Evolutionary conservation across 2,888 invertebrate species (phyloP), one percentile per base, ranked within the genome.

Genomic region (Pimpla rufipes): DNA sequence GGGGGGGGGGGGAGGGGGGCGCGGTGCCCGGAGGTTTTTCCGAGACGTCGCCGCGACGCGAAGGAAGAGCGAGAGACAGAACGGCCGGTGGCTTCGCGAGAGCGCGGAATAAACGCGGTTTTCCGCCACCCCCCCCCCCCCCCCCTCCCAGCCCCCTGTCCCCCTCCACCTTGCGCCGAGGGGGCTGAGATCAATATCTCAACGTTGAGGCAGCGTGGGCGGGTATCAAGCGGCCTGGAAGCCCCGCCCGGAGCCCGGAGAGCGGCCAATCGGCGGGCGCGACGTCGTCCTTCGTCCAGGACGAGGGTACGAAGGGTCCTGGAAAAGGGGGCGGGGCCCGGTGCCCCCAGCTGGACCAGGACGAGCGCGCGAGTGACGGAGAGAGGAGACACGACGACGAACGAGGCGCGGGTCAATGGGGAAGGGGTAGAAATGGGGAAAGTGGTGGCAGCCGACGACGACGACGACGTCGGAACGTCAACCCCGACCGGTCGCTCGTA

Each of bases 111-210:
- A 37, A 59, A 52, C 75, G 67, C 62, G 80, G 80, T 85, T 84
- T 78, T 82, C 50, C 76, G 62, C 79, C 70, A 57, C 67, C 29
- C 50, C 73, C 59, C 79, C 68, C 78, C 76, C 80, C 74, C 64
- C 29, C 29, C 29, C 29, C 29, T 3, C 29, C 29, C 29, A 29
- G 2, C 29, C 2, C 29, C 2, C 29, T 29, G 29, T 3, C 29
- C 29, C 29, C 29, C 29, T 29, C 29, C 29, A 29, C 29, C 29
- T 50, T 75, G 77, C 81, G 18, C 40, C 64, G 62, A 23, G 84
- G 79, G 79, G 81, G 83, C 88, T 85, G 88, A 91, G 93, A 93
- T 92, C 93, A 93, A 93, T 93, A 93, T 93, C 92, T 90, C 89
- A 89, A 87, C 88, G 85, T 73, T 79, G 81, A 86, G 89, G 87